phyloP scores from a whole-genome alignment of 2,888 invertebrate genomes.

The Sinohyriopsis cumingii region DNA sequence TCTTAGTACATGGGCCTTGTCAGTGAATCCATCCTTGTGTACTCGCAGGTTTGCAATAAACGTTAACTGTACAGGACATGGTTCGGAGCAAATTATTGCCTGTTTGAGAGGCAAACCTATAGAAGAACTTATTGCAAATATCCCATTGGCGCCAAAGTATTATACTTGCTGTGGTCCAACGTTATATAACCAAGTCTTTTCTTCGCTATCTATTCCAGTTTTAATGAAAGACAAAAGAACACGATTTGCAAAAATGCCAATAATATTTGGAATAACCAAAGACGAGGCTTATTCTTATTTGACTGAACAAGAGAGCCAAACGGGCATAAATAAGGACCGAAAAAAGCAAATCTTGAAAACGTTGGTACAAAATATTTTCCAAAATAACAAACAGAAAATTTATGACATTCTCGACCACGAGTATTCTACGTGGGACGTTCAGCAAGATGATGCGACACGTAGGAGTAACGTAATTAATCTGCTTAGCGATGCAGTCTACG shows the following conservation, averaged over 20 bases:
- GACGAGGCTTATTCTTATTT: conserved; percentile 88
- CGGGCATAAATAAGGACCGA: conserved; percentile 93
- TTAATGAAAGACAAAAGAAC: conserved; percentile 41
- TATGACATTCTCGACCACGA: conserved; percentile 95
- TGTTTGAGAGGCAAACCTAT: conserved; percentile 79
- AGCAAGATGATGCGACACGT: conserved; percentile 82
- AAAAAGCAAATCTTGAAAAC: conserved; percentile 91
- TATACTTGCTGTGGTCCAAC: conserved; percentile 65
- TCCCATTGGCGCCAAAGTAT: conserved; percentile 63
- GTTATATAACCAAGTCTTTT: conserved; percentile 9
- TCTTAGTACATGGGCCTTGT: conserved; percentile 65
- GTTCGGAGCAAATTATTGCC: conserved; percentile 49
- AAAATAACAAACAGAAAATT: conserved; percentile 93
- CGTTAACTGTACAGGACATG: conserved; percentile 63
- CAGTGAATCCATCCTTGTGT: conserved; percentile 61
- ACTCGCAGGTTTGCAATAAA: conserved; percentile 60
- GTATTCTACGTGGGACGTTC: conserved; percentile 89
- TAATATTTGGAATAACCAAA: conserved; percentile 66
- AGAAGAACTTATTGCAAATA: conserved; percentile 73
- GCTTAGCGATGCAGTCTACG: conserved; percentile 89
- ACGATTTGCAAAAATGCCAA: conserved; percentile 55
- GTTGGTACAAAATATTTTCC: conserved; percentile 90
- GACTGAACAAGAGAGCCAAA: conserved; percentile 85
- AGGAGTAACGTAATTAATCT: conserved; percentile 89
- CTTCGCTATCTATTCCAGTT: conserved; percentile 17